Evolutionary conservation across 1,140 invertebrate genomes (phyloP).

Genomic region (Drosophila prosaltans): DNA sequence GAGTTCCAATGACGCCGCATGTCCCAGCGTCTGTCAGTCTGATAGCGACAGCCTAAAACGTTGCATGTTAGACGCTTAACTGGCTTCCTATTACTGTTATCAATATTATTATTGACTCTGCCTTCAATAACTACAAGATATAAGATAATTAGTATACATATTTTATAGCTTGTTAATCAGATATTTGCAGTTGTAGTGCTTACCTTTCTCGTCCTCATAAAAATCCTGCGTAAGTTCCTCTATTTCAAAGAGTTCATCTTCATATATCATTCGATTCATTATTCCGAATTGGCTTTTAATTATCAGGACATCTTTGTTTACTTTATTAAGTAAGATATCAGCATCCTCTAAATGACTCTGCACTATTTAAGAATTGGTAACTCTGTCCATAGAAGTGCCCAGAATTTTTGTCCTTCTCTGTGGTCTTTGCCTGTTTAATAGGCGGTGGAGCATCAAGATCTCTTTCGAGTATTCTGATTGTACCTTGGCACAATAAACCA

Average conservation of each 20-base stretch:
- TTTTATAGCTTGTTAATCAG: not conserved
- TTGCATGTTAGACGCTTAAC: constrained; percentile 26
- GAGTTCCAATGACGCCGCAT: constrained; percentile 32
- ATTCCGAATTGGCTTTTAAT: not conserved
- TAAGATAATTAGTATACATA: not conserved
- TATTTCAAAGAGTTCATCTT: not conserved
- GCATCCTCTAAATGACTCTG: too few relatives aligned
- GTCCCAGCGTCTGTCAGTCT: constrained; percentile 33
- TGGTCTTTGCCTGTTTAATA: too few relatives aligned
- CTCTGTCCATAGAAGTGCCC: too few relatives aligned
- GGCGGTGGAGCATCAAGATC: too few relatives aligned
- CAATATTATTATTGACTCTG: not conserved
- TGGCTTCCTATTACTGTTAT: not conserved
- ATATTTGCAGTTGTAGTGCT: not conserved
- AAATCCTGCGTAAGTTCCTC: not conserved
- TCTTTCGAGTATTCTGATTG: too few relatives aligned
- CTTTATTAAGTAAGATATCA: too few relatives aligned
- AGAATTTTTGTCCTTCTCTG: too few relatives aligned
- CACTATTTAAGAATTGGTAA: too few relatives aligned
- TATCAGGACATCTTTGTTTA: not conserved
- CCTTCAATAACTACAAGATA: not conserved
- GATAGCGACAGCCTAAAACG: constrained; percentile 31
- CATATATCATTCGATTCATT: constrained; percentile 1
- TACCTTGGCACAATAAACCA: not conserved
- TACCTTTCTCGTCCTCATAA: not conserved